Evolutionary conservation across 1,140 invertebrate genomes (phyloP), one percentile per base, ranked within the genome.

Genomic region (Triops longicaudatus): DNA sequence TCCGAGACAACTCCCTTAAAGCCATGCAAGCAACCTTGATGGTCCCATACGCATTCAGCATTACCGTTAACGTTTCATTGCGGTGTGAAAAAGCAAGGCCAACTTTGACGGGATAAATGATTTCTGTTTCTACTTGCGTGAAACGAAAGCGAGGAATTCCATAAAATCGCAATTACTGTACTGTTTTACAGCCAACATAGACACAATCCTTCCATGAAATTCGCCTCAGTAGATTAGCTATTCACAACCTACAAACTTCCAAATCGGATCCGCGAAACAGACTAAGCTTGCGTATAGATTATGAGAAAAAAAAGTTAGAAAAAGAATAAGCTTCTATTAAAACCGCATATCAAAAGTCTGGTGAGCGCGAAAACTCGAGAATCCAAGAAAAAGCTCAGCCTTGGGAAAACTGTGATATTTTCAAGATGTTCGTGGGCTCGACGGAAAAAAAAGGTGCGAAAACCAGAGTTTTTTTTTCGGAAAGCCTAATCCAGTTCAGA

Each of bases 41-140:
- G 43, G 74, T 28, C 31, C 74, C 74, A 50, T 75, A 50, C 74
- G 42, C 74, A 50, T 73, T 73, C 73, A 31, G 11, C 31, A 73
- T 73, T 28, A 73, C 27, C 73, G 73, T 28, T 31, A 73, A 73
- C 27, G 17, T 26, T 26, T 6, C 63, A n/a, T 72, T n/a, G n/a
- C 63, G 17, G 17, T 41, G 26, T 31, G 26, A n/a, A 31, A 28
- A 73, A 73, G 26, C 12, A 73, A 41, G 27, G 73, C 26, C 31
- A 41, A 26, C 27, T 17, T 31, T 73, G 73, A n/a, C 17, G 26
- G 73, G n/a, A 22, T 73, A 63, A 14, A n/a, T 17, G 0, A 22
- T 63, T 22, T 63, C 14, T 63, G 50, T 2, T 63, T 63, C 17
- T 17, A 10, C 6, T n/a, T 63, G 1, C 14, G 14, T 63, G 50